Percentiles rank a stretch among this genome's conserved stretches.
phyloP scores from a whole-genome alignment of 1,140 invertebrate species.

The Venustaconcha ellipsiformis region DNA sequence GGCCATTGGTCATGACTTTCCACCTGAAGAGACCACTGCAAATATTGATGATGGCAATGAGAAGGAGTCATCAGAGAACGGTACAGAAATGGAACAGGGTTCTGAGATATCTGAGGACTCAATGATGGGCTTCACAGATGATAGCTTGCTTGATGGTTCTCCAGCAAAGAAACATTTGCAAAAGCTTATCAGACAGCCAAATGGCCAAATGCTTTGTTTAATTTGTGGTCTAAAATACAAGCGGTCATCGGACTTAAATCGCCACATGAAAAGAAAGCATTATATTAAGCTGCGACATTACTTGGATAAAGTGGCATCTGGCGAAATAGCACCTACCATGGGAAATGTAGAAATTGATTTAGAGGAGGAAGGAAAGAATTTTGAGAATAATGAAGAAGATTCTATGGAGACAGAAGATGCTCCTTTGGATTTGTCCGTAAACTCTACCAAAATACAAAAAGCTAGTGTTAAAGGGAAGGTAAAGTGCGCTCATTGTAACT shows the following conservation, averaged over 20 bases:
- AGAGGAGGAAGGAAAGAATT: slow-evolving; percentile 11
- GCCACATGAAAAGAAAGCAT: slow-evolving; percentile 69
- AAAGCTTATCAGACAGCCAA: slow-evolving; percentile 4
- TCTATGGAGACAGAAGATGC: background rate
- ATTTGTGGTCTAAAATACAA: slow-evolving; percentile 63
- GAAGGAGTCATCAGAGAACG: slow-evolving; percentile 3
- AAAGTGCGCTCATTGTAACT: slow-evolving; percentile 79
- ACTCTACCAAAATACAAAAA: slow-evolving; percentile 11
- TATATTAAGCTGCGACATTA: slow-evolving; percentile 54
- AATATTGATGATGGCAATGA: slow-evolving; percentile 10
- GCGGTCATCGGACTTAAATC: slow-evolving; percentile 64
- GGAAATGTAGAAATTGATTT: slow-evolving; percentile 23
- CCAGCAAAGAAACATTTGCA: slow-evolving; percentile 9
- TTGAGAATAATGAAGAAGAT: slow-evolving; percentile 11
- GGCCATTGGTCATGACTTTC: slow-evolving; percentile 71
- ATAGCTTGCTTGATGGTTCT: background rate
- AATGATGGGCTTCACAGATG: too few species aligned
- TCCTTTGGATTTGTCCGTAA: slow-evolving; percentile 24
- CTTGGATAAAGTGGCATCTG: slow-evolving; percentile 27
- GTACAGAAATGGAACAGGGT: background rate
- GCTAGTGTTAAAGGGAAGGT: slow-evolving; percentile 34
- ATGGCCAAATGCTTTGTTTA: slow-evolving; percentile 74
- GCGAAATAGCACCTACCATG: slow-evolving; percentile 11
- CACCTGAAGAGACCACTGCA: slow-evolving; percentile 2
- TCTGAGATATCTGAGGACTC: too few species aligned